Percentiles rank a stretch among this genome's conserved stretches.
These are phyloP conservation scores for Chitala chitala DNA, from an alignment of 2,113 vertebrate species.

Conservation along the genomic window DNA sequence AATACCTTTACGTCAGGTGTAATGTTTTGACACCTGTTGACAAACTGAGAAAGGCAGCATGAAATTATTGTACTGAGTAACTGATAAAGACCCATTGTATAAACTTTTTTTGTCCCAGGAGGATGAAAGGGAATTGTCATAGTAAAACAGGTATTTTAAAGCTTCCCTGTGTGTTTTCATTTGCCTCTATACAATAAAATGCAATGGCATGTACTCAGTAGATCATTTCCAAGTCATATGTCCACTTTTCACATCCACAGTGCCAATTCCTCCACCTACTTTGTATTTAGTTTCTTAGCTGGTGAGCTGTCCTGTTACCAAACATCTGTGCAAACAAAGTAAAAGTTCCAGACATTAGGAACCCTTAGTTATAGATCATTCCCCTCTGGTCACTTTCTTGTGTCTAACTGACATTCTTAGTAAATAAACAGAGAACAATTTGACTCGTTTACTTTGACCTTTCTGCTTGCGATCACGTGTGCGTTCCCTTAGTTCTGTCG, in stretches of 20 bases:
- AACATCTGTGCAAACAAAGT: neutral
- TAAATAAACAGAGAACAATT: no score
- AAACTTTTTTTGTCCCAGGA: neutral
- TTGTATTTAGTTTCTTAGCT: neutral
- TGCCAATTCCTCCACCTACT: no score
- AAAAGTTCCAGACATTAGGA: neutral
- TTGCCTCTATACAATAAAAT: neutral
- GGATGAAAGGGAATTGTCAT: neutral
- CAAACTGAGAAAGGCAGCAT: neutral
- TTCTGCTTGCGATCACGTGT: no score
- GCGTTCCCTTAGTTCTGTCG: no score
- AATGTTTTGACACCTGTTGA: slow-evolving; percentile 1
- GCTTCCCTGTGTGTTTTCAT: neutral
- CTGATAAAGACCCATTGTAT: slow-evolving; percentile 17
- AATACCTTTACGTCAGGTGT: neutral
- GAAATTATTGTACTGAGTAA: neutral
- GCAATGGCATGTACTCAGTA: no score
- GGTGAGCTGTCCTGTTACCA: neutral
- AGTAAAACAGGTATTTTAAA: neutral
- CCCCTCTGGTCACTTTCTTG: no score
- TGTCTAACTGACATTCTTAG: no score
- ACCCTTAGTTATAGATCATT: neutral
- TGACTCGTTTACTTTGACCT: no score
- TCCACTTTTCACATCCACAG: no score
- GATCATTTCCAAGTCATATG: no score